A percentile compares a stretch with the other conserved stretches of the same genome.
These are phyloP conservation scores for Malurus melanocephalus DNA, from an alignment of 2,113 vertebrate species.

Conservation along the genomic window DNA sequence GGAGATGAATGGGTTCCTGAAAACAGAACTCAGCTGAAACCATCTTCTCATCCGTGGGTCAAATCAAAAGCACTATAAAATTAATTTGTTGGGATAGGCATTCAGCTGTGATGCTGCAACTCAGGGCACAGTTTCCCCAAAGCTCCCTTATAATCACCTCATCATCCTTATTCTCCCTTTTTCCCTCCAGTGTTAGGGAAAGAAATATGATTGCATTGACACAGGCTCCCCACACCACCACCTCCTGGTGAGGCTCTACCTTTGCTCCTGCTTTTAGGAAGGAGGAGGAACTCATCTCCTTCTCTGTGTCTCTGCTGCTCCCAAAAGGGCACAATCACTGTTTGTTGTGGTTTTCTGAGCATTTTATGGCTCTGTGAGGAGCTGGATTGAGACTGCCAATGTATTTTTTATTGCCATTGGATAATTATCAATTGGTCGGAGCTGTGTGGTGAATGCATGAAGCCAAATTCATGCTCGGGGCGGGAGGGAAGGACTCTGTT, in stretches of 20 bases:
- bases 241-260: constrained; percentile 21
- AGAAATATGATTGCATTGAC: not conserved
- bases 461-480: not conserved
- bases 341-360: not conserved
- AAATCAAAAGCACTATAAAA: constrained; percentile 19
- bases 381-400: not conserved
- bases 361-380: constrained; percentile 6
- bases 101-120: not conserved
- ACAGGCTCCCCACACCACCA: not conserved
- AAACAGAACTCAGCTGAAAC: constrained; percentile 24
- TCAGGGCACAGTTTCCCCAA: not conserved
- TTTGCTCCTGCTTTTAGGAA: not conserved
- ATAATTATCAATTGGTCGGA: not conserved
- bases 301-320: not conserved
- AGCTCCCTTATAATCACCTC: not conserved
- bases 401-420: constrained; percentile 13
- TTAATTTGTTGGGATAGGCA: not conserved
- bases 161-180: not conserved
- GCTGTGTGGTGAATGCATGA: not conserved
- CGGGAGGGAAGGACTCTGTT: not conserved
- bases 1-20: constrained; percentile 10
- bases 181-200: accelerated
- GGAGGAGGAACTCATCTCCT: not conserved
- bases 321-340: not conserved
- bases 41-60: not conserved